Percentiles rank a stretch among this genome's conserved stretches.
phyloP scores from a whole-genome alignment of 64 coral and sea anemone genomes.

The Montipora efflorescens region DNA sequence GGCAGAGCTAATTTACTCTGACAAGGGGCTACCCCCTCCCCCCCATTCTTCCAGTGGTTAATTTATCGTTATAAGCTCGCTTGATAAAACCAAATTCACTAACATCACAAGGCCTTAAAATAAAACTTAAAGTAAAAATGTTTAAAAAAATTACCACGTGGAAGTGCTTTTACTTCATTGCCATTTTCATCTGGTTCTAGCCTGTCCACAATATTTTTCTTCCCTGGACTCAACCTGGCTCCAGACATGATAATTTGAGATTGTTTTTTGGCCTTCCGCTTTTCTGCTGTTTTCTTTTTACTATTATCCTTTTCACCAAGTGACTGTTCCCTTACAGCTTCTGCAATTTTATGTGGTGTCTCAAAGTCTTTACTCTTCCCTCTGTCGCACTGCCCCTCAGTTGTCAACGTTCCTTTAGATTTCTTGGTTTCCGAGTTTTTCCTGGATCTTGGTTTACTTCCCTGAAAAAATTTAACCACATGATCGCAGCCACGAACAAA shows the following conservation, averaged over 20 bases:
- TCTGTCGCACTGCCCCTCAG: slow-evolving; percentile 47
- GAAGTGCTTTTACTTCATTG: neutral
- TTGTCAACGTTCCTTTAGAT: slow-evolving; percentile 39
- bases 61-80: too few species aligned
- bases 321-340: slow-evolving; percentile 34
- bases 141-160: neutral
- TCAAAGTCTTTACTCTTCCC: slow-evolving; percentile 49
- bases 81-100: too few species aligned
- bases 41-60: too few species aligned
- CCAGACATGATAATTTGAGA: neutral
- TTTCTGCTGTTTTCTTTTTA: slow-evolving; percentile 26
- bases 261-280: slow-evolving; percentile 37
- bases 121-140: too few species aligned
- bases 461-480: slow-evolving; percentile 85
- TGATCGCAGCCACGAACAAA: slow-evolving; percentile 95
- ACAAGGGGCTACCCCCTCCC: too few species aligned
- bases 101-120: too few species aligned
- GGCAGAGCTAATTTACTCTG: too few species aligned
- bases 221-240: neutral
- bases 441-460: slow-evolving; percentile 30
- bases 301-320: slow-evolving; percentile 49
- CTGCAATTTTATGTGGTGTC: slow-evolving; percentile 18
- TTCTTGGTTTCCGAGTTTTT: slow-evolving; percentile 53
- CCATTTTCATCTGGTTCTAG: slow-evolving; percentile 37
- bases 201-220: neutral